These are phyloP conservation scores for Protobothrops flavoviridis DNA, from an alignment of 2,113 vertebrate species.

Conservation along the genomic window DNA sequence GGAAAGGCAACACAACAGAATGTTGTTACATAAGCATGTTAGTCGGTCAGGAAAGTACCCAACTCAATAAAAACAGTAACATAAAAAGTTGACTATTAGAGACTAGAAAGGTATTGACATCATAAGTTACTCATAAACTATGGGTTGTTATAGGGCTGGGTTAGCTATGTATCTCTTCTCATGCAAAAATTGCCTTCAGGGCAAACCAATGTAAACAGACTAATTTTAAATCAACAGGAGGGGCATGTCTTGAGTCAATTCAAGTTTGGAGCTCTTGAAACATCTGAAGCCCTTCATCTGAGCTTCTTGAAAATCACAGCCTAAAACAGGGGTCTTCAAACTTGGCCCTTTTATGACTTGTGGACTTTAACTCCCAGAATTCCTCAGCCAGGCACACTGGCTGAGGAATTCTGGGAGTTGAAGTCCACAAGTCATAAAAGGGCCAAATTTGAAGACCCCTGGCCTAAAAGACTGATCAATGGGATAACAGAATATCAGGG, in stretches of 20 bases:
- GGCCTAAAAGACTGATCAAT: no score
- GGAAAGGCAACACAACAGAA: constrained; percentile 34
- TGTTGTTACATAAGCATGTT: not conserved
- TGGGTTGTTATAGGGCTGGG: not conserved
- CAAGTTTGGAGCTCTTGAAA: not conserved
- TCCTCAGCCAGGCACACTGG: no score
- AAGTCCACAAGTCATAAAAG: no score
- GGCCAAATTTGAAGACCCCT: no score
- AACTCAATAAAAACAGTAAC: not conserved
- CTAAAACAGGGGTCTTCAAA: not conserved
- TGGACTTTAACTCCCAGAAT: no score
- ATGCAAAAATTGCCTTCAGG: not conserved
- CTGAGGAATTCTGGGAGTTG: no score
- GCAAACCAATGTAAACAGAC: not conserved
- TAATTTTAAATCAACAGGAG: not conserved
- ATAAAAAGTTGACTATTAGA: no score
- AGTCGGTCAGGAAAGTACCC: not conserved
- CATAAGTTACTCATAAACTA: not conserved
- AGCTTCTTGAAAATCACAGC: not conserved
- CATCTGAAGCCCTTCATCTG: not conserved
- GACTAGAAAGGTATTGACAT: not conserved
- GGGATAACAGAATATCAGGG: no score
- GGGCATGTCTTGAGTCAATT: no score
- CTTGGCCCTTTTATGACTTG: no score
- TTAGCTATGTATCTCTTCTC: not conserved